Percentiles rank a stretch among this genome's conserved stretches.
phyloP scores from a whole-genome alignment of 2,797 vertebrate species.

The Ambastaia sidthimunki region DNA sequence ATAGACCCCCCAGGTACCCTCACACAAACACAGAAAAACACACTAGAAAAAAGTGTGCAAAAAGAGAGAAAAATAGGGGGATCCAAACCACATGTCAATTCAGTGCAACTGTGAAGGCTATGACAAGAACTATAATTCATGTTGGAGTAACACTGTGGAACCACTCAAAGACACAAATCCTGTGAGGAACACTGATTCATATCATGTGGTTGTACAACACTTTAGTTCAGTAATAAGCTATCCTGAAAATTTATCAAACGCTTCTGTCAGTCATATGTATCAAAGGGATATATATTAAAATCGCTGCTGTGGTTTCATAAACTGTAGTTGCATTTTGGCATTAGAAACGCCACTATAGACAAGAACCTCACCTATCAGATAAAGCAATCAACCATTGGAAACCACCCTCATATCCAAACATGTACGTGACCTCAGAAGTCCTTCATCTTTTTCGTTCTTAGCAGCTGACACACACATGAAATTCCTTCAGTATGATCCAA shows the following conservation, averaged over 20 bases:
- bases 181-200: slow-evolving; percentile 39
- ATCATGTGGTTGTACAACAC: slow-evolving; percentile 32
- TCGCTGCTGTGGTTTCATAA: slow-evolving; percentile 16
- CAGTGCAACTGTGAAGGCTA: slow-evolving; percentile 48
- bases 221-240: slow-evolving; percentile 22
- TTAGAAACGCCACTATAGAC: slow-evolving; percentile 33
- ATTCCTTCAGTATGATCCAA: background rate
- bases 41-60: slow-evolving; percentile 8
- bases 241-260: slow-evolving; percentile 30
- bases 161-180: slow-evolving; percentile 41
- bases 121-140: slow-evolving; percentile 51
- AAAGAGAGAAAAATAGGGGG: slow-evolving; percentile 8
- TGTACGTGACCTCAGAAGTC: slow-evolving; percentile 25
- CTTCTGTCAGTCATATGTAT: slow-evolving; percentile 27
- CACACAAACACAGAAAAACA: slow-evolving; percentile 32
- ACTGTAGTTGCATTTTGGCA: slow-evolving; percentile 27
- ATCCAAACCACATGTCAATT: slow-evolving; percentile 58
- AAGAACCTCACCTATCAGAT: slow-evolving; percentile 36
- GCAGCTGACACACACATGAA: slow-evolving; percentile 34
- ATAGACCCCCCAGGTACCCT: slow-evolving; percentile 48
- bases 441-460: slow-evolving; percentile 40
- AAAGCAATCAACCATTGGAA: slow-evolving; percentile 39
- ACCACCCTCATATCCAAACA: slow-evolving; percentile 46
- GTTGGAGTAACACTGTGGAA: slow-evolving; percentile 43
- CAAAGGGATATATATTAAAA: slow-evolving; percentile 9